A percentile compares a stretch with the other conserved stretches of the same genome.
These are phyloP conservation scores for Ectemnius continuus DNA, from an alignment of 2,888 invertebrate genomes.

Conservation along the genomic window DNA sequence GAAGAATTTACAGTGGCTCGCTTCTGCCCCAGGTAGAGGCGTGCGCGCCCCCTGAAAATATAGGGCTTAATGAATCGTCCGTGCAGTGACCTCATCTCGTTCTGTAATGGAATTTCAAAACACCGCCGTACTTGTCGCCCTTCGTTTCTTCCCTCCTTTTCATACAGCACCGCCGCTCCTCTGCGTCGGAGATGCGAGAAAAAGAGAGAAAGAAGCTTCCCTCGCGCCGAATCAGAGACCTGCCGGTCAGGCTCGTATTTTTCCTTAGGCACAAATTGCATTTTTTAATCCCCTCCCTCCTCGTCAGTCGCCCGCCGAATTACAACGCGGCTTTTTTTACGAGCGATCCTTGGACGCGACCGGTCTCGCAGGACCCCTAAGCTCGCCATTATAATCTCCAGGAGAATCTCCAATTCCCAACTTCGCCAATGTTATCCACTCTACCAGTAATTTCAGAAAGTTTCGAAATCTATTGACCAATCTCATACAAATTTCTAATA, in stretches of 20 bases:
- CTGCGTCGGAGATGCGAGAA: neutral
- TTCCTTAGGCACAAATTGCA: constrained; percentile 57
- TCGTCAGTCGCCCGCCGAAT: constrained; percentile 23
- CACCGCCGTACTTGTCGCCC: constrained; percentile 41
- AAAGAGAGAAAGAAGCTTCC: neutral
- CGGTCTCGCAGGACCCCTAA: neutral
- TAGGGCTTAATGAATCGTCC: constrained; percentile 56
- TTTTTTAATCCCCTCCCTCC: constrained; percentile 46
- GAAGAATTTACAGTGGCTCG: constrained; percentile 16
- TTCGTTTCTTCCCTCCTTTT: constrained; percentile 4
- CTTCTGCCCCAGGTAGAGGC: constrained; percentile 35
- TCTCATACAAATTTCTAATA: too few species aligned
- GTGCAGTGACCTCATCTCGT: constrained; percentile 65
- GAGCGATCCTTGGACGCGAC: constrained; percentile 29
- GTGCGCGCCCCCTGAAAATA: constrained; percentile 42
- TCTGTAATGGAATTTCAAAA: constrained; percentile 74
- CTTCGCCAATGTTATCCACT: neutral
- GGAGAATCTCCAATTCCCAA: neutral
- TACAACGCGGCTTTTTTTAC: constrained; percentile 25
- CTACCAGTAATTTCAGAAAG: too few species aligned
- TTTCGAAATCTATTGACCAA: too few species aligned
- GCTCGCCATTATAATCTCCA: neutral
- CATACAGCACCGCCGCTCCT: too few species aligned
- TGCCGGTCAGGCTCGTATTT: constrained; percentile 40
- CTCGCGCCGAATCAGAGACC: neutral